Base-by-base conservation (phyloP, 2,113 vertebrate species). In the Pheucticus melanocephalus region DNA sequence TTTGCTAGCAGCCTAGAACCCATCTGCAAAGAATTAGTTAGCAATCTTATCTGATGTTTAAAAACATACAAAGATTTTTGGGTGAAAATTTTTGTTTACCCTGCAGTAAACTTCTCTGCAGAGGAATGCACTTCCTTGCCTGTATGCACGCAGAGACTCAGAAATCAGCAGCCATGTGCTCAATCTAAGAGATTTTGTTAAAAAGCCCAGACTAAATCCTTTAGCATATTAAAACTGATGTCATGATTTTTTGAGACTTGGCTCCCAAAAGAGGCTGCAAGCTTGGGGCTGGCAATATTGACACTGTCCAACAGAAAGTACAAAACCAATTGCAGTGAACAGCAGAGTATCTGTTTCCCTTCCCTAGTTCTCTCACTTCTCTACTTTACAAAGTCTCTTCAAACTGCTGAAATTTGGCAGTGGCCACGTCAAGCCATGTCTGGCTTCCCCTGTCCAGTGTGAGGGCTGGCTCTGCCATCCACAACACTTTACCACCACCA, bases 361-460 rank as follows among this genome's bases (percentile, higher is more conserved):
- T 20, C 28, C 14, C 6, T 11, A 30, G 35, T 54, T 33, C 20
- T 89, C 16, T 71, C 23, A 30, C 6, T 42, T 37, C 3, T 5
- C 20, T 33, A 7, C 39, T 59, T 63, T 27, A 47, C 24, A 48
- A 65, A 59, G 7, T 10, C 25, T 53, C 28, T 48, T 78, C 11
- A n/a, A 8, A 24, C 27, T 51, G 24, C 31, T 77, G 59, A 81
- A 94, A 66, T 93, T n/a, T 72, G 30, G 11, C 19, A 60, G 37
- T 23, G 21, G 22, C 23, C 11, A 22, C 2, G 14, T 20, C 23
- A 72, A 56, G 35, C 8, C 44, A 44, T 44, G 44, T 7, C n/a
- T 65, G 61, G 5, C 14, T 65, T 39, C 21, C n/a, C 18, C 60
- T 1, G 4, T 45, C 27, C 59, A 47, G 15, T 1, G 0, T 17